Percentiles rank a stretch among this genome's conserved stretches.
Evolutionary conservation across 2,113 vertebrate species (phyloP).

Genomic region (Microtus oregoni): DNA sequence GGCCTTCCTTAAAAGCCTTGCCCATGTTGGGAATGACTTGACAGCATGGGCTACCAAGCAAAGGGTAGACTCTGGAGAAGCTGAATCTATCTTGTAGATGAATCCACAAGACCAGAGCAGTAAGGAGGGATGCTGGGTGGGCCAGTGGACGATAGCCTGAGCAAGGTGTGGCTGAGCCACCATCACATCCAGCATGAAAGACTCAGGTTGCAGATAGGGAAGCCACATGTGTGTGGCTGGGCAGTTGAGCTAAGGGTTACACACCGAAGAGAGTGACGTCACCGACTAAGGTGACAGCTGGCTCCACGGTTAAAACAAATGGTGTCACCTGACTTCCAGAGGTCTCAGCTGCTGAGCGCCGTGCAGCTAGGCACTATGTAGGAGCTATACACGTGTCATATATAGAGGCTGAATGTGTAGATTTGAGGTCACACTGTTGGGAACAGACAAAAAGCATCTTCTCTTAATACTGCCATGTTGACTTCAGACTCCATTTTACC

Average conservation of each 20-base stretch:
- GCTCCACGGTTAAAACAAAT: background rate
- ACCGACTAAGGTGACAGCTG: background rate
- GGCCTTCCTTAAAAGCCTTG: background rate
- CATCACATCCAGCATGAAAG: background rate
- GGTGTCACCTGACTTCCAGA: background rate
- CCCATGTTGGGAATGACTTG: background rate
- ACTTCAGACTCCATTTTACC: background rate
- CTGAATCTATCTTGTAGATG: background rate
- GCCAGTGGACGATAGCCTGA: background rate
- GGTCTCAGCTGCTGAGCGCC: background rate
- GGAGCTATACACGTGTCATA: fast-evolving
- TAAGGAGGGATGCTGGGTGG: background rate
- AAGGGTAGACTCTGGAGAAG: background rate
- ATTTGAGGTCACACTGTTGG: background rate
- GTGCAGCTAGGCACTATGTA: background rate
- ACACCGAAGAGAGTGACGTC: background rate
- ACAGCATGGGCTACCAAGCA: background rate
- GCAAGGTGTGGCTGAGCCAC: background rate
- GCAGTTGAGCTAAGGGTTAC: fast-evolving
- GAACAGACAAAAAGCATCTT: background rate
- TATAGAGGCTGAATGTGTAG: background rate
- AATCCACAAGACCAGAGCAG: background rate
- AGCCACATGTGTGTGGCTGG: background rate
- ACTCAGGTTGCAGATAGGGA: too few species aligned
- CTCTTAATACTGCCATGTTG: background rate